Evolutionary conservation across 2,888 invertebrate genomes (phyloP).

Genomic region (Phortica magna): DNA sequence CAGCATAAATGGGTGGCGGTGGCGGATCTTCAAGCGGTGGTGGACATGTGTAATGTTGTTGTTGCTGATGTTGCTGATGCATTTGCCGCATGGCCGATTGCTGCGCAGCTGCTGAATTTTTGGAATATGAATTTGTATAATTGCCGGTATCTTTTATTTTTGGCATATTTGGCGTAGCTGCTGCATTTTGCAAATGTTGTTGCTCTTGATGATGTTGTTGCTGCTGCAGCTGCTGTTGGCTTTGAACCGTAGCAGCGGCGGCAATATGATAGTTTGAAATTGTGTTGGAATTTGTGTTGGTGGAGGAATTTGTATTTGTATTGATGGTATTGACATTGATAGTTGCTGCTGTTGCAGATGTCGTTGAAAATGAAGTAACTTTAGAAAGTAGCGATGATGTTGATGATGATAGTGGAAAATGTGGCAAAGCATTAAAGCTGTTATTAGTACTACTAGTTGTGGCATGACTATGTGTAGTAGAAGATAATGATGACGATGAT

Average conservation of each 20-base stretch:
- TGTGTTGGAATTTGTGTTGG: conserved; percentile 18
- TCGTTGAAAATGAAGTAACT: conserved; percentile 71
- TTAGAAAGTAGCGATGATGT: conserved; percentile 75
- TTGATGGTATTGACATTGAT: neutral
- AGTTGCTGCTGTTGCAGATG: conserved; percentile 43
- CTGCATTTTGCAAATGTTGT: conserved; percentile 53
- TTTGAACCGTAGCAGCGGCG: conserved; percentile 46
- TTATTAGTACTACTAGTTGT: conserved; percentile 46
- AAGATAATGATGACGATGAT: conserved; percentile 63
- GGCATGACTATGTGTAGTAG: conserved; percentile 60
- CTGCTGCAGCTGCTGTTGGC: conserved; percentile 55
- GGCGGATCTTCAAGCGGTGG: conserved; percentile 77
- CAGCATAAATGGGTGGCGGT: conserved; percentile 72
- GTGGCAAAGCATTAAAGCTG: conserved; percentile 74
- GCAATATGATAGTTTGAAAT: conserved; percentile 1
- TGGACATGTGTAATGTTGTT: conserved; percentile 74
- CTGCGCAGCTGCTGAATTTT: conserved; percentile 73
- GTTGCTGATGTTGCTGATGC: conserved; percentile 57
- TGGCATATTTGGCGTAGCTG: conserved; percentile 48
- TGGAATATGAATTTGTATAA: conserved; percentile 72
- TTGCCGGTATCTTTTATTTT: conserved; percentile 60
- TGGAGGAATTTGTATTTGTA: conserved; percentile 29
- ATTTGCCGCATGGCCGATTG: conserved; percentile 48
- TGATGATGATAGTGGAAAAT: conserved; percentile 75
- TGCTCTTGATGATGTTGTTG: conserved; percentile 55